Percentiles rank a stretch among this genome's conserved stretches.
phyloP scores from a whole-genome alignment of 2,113 vertebrate genomes.

The Dermatemys mawii region DNA sequence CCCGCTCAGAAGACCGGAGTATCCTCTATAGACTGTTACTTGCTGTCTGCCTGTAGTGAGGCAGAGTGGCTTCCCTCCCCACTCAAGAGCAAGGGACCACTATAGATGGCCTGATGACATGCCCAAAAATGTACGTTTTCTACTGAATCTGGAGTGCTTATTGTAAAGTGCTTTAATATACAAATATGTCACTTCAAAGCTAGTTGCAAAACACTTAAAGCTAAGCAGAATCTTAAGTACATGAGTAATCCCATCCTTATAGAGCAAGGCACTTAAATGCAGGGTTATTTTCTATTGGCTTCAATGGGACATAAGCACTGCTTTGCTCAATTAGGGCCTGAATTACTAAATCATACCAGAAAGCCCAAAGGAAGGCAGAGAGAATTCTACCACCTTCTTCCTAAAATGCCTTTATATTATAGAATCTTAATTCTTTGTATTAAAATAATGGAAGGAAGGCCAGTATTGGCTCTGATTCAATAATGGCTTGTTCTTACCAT shows the following conservation, averaged over 20 bases:
- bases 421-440: background rate
- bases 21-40: no score
- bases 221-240: background rate
- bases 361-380: background rate
- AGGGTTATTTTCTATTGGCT: background rate
- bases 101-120: background rate
- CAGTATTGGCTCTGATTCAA: background rate
- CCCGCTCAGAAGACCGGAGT: no score
- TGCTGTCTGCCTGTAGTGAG: no score
- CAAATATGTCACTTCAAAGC: background rate
- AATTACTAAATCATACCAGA: background rate
- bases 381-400: background rate
- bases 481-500: constrained; percentile 40
- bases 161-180: background rate
- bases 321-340: background rate
- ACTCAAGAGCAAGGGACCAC: no score
- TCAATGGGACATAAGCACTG: background rate
- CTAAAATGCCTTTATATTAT: background rate
- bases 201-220: background rate
- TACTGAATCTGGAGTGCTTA: background rate
- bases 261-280: background rate
- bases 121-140: background rate
- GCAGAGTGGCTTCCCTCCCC: no score
- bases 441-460: background rate
- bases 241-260: background rate